These are phyloP conservation scores for Iguana delicatissima DNA, from an alignment of 2,797 vertebrate genomes.

Conservation along the genomic window DNA sequence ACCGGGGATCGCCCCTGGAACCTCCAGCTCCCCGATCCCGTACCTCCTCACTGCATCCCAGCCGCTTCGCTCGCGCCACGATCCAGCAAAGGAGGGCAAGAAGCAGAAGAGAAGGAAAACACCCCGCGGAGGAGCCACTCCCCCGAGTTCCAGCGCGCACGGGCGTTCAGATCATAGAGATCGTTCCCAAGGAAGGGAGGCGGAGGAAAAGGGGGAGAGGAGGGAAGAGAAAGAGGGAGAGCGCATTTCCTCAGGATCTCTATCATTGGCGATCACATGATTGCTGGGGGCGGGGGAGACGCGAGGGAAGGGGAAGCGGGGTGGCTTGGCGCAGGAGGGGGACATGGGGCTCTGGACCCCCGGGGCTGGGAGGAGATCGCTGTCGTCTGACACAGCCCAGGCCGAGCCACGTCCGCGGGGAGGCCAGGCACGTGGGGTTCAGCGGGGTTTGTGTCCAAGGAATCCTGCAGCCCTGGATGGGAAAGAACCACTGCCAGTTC, in stretches of 20 bases:
- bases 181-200: not conserved
- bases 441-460: not conserved
- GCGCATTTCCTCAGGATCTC: constrained; percentile 8
- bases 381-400: too few species aligned
- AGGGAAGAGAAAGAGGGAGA: too few species aligned
- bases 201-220: not conserved
- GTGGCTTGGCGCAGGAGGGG: not conserved
- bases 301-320: rapidly evolving
- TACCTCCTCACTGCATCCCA: not conserved
- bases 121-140: constrained; percentile 20
- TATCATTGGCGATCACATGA: constrained; percentile 16
- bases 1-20: too few species aligned
- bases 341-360: too few species aligned
- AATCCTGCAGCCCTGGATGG: too few species aligned
- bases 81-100: not conserved
- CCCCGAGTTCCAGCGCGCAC: constrained; percentile 22
- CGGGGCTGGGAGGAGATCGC: too few species aligned
- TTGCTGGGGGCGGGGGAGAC: not conserved
- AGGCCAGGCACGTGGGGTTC: not conserved
- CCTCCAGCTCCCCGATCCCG: too few species aligned
- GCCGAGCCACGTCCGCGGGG: too few species aligned
- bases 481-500: too few species aligned
- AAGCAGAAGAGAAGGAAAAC: not conserved
- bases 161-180: constrained; percentile 33
- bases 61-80: not conserved